A percentile compares a stretch with the other conserved stretches of the same genome.
These are phyloP conservation scores for Calonectris borealis DNA, from an alignment of 2,113 vertebrate species.

Conservation along the genomic window DNA sequence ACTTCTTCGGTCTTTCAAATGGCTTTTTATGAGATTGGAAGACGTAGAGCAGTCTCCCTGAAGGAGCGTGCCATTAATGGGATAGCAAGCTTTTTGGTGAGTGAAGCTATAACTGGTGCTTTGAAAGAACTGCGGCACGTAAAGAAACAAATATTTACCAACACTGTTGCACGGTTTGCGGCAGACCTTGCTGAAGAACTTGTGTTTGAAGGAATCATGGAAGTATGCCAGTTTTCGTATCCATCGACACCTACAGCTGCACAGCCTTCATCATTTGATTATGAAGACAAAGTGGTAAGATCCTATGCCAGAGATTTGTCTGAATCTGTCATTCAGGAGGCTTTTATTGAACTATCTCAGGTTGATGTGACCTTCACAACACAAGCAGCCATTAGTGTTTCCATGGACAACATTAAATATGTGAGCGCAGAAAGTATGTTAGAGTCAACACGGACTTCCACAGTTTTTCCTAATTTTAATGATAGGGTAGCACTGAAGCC, in stretches of 20 bases:
- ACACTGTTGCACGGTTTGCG: constrained; percentile 86
- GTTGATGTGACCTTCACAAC: constrained; percentile 89
- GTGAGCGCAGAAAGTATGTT: constrained; percentile 79
- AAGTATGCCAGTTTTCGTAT: constrained; percentile 96
- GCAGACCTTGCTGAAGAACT: constrained; percentile 94
- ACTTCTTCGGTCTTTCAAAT: constrained; percentile 95
- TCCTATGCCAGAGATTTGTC: constrained; percentile 94
- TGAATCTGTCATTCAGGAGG: constrained; percentile 97
- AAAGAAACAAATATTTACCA: constrained; percentile 94
- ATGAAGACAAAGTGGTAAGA: constrained; percentile 85
- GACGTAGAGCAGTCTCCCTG: constrained; percentile 84
- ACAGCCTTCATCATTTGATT: constrained; percentile 79
- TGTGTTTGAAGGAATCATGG: constrained; percentile 98
- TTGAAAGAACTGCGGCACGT: constrained; percentile 88
- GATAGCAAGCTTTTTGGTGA: constrained; percentile 88
- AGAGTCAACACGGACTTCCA: constrained; percentile 75
- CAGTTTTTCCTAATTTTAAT: constrained; percentile 68
- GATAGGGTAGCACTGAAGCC: constrained; percentile 46
- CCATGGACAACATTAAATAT: constrained; percentile 85
- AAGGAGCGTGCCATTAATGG: constrained; percentile 90
- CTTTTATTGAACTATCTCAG: constrained; percentile 96
- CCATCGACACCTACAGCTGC: constrained; percentile 83
- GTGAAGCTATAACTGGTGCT: constrained; percentile 89
- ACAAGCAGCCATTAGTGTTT: constrained; percentile 93
- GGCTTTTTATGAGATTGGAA: constrained; percentile 95